These are phyloP conservation scores for Sturmia bella DNA, from an alignment of 2,888 invertebrate genomes.

Conservation along the genomic window DNA sequence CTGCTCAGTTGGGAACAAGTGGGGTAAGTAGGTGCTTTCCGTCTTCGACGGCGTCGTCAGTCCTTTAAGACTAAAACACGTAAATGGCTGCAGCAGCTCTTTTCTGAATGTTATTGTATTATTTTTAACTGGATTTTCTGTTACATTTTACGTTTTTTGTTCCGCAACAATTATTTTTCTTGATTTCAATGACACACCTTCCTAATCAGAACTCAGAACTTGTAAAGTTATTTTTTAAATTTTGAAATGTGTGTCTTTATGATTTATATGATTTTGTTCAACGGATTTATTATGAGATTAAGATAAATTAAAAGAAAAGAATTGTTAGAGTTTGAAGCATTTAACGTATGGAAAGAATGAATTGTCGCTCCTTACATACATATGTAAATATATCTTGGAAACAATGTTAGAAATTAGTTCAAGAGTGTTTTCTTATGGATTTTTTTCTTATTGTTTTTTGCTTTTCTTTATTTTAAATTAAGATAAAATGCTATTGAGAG, in stretches of 20 bases:
- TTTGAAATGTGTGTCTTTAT: slow-evolving; percentile 30
- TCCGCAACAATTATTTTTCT: slow-evolving; percentile 33
- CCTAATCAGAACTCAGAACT: slow-evolving; percentile 63
- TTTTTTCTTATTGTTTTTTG: slow-evolving; percentile 8
- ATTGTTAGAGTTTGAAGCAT: slow-evolving; percentile 29
- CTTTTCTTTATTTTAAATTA: slow-evolving; percentile 53
- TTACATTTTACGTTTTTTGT: slow-evolving; percentile 1
- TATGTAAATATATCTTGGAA: slow-evolving; percentile 42
- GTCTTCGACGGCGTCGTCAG: no score
- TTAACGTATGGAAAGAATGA: slow-evolving; percentile 1
- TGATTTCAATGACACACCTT: slow-evolving; percentile 66
- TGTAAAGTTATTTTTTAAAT: slow-evolving; percentile 7
- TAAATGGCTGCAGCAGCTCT: background rate
- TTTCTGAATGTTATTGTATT: slow-evolving; percentile 37
- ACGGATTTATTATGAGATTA: slow-evolving; percentile 69
- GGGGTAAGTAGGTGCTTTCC: background rate
- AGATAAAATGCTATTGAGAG: slow-evolving; percentile 67
- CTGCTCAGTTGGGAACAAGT: slow-evolving; percentile 43
- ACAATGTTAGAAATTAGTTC: slow-evolving; percentile 63
- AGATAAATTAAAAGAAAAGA: slow-evolving; percentile 65
- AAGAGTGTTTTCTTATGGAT: slow-evolving; percentile 36
- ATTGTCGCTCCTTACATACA: slow-evolving; percentile 20
- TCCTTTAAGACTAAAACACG: slow-evolving; percentile 25
- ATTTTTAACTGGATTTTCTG: slow-evolving; percentile 41
- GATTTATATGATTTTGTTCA: slow-evolving; percentile 69